Conservation (phyloP, 2,797 vertebrate genomes). For the Tiaroga cobitis region DNA sequence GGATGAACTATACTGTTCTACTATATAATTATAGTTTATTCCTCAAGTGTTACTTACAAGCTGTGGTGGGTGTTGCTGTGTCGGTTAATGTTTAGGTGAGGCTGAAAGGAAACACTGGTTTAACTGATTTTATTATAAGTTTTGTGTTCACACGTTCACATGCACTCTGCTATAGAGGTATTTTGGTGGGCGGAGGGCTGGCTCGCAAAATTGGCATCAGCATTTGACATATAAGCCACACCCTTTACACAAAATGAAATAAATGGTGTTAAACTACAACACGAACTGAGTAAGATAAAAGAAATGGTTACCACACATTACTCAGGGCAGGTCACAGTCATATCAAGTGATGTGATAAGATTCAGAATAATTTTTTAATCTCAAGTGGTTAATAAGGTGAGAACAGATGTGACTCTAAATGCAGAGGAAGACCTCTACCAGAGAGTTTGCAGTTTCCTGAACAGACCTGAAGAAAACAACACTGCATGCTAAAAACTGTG, state of each 20-base stretch:
- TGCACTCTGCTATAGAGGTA: not conserved
- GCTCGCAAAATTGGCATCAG: not conserved
- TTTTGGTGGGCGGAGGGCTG: not conserved
- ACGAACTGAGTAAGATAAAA: not conserved
- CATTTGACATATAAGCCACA: not conserved
- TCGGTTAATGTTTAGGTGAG: constrained; percentile 36
- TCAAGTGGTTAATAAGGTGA: constrained; percentile 23
- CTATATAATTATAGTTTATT: not conserved
- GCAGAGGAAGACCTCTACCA: not conserved
- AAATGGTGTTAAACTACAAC: not conserved
- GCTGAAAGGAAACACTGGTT: constrained; percentile 32
- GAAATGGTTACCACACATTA: not conserved
- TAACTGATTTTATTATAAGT: constrained; percentile 25
- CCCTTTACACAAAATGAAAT: not conserved
- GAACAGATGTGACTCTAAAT: not conserved
- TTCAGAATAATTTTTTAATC: too few relatives aligned
- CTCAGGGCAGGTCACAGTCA: not conserved
- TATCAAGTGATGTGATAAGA: not conserved
- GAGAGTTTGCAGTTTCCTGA: constrained; percentile 1
- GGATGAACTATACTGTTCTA: too few relatives aligned
- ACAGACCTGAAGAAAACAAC: constrained; percentile 12
- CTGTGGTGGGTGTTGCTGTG: not conserved
- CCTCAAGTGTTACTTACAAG: not conserved
- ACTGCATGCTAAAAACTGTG: not conserved
- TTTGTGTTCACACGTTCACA: not conserved